Evolutionary conservation across 2,797 vertebrate species (phyloP), one percentile per base, ranked within the genome.

Genomic region (Caiman crocodilus): DNA sequence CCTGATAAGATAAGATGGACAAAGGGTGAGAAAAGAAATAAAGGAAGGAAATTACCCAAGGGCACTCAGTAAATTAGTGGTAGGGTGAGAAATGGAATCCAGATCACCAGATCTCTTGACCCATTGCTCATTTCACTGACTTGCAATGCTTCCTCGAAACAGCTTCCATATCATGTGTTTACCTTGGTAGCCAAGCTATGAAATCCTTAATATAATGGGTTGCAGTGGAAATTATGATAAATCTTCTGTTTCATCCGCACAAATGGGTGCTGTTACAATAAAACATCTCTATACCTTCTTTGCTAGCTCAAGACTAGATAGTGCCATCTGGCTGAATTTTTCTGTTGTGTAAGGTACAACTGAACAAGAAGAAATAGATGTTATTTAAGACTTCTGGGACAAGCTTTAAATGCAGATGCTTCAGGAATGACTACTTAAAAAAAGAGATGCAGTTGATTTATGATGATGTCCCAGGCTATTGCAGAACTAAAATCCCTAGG

Each of bases 21-120:
- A n/a, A 63, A 73, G 76, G 58, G n/a, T 77, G 59, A 7, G 5
- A 56, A 57, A 57, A 63, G 26, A 71, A 30, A 82, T 14, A 11
- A 82, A 50, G n/a, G n/a, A 82, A 35, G 18, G 57, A 21, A 9
- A 1, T 23, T 32, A 10, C 7, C 80, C 42, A n/a, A 10, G 6
- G 2, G 50, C 59, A 13, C 0, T 0, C 67, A 65, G 69, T 18
- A 55, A n/a, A 42, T 28, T 21, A 14, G 55, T 81, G 59, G 15
- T 21, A 0, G 0, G 21, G 16, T 58, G 35, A 74, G 67, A 55
- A 58, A 0, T 1, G 8, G 2, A 0, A 0, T 14, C 16, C 21
- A 1, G 8, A 4, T 25, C 30, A 12, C 8, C 14, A 26, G 56
- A 18, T 26, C 50, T 35, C 26, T 26, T 14, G 26, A 11, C 35